Conservation (phyloP, 2,113 vertebrate genomes). For the Willisornis vidua region DNA sequence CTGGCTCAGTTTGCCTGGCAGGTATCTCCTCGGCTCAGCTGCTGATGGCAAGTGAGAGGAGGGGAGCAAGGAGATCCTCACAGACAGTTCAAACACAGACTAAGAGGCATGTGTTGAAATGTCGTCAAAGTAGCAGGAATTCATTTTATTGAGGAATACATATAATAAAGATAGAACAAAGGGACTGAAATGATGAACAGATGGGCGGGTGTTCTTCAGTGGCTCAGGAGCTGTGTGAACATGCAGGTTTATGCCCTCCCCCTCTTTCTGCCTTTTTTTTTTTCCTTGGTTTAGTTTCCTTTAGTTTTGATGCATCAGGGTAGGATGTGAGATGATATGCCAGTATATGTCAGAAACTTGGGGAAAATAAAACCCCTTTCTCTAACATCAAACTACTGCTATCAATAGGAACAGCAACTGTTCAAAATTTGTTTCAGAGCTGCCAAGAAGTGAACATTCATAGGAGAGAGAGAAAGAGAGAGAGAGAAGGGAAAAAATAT, state of each 20-base stretch:
- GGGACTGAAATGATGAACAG: slow-evolving; percentile 69
- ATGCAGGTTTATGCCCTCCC: slow-evolving; percentile 65
- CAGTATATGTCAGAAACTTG: slow-evolving; percentile 79
- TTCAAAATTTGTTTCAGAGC: slow-evolving; percentile 81
- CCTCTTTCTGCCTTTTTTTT: slow-evolving; percentile 31
- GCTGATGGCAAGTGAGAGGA: background rate
- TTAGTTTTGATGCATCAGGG: slow-evolving; percentile 72
- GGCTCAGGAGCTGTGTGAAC: slow-evolving; percentile 69
- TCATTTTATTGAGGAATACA: slow-evolving; percentile 56
- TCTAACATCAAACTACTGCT: slow-evolving; percentile 79
- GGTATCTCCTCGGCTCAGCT: background rate
- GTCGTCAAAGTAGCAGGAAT: slow-evolving; percentile 47
- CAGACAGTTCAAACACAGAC: slow-evolving; percentile 35
- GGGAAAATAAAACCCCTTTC: slow-evolving; percentile 76
- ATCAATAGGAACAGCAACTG: slow-evolving; percentile 83
- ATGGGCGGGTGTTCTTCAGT: slow-evolving; percentile 72
- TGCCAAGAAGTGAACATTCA: slow-evolving; percentile 79
- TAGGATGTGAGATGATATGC: slow-evolving; percentile 76
- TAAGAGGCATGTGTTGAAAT: slow-evolving; percentile 40
- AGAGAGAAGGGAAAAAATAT: slow-evolving; percentile 70
- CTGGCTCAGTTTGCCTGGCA: background rate
- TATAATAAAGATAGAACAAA: slow-evolving; percentile 72
- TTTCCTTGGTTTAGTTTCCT: slow-evolving; percentile 47
- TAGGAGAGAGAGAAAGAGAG: slow-evolving; percentile 48
- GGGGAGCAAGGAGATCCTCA: slow-evolving; percentile 15